Evolutionary conservation across 1,140 invertebrate species (phyloP).

Genomic region (Pachyrhynchus sulphureomaculatus): DNA sequence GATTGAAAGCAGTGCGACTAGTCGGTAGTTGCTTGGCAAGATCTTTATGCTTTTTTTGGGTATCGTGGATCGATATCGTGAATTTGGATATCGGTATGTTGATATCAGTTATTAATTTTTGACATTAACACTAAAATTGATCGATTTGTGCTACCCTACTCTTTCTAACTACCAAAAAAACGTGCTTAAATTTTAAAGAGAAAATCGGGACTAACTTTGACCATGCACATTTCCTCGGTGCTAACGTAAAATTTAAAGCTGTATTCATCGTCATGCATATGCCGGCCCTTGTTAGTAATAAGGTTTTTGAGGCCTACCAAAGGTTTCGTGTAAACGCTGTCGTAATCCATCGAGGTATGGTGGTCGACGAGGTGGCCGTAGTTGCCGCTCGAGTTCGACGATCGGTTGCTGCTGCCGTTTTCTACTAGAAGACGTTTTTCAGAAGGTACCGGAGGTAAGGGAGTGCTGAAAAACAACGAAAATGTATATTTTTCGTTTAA

Average conservation of each 20-base stretch:
- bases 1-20: no score
- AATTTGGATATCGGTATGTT: no score
- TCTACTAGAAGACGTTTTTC: constrained; percentile 53
- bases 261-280: not conserved
- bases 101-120: no score
- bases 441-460: constrained; percentile 68
- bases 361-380: constrained; percentile 52
- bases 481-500: no score
- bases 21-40: no score
- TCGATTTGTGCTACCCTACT: no score
- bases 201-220: constrained; percentile 13
- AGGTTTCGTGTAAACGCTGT: constrained; percentile 67
- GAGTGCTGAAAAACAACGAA: constrained; percentile 64
- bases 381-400: constrained; percentile 50
- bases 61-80: no score
- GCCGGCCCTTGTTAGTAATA: not conserved
- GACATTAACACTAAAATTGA: no score
- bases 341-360: constrained; percentile 54
- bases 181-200: not conserved
- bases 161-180: not conserved
- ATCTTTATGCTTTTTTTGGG: no score
- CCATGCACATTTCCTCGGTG: constrained; percentile 9
- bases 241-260: constrained; percentile 8
- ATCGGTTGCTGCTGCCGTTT: constrained; percentile 52
- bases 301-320: constrained; percentile 25